A percentile compares a stretch with the other conserved stretches of the same genome.
Evolutionary conservation across 1,140 invertebrate species (phyloP).

Genomic region (Eubasilissa regina): DNA sequence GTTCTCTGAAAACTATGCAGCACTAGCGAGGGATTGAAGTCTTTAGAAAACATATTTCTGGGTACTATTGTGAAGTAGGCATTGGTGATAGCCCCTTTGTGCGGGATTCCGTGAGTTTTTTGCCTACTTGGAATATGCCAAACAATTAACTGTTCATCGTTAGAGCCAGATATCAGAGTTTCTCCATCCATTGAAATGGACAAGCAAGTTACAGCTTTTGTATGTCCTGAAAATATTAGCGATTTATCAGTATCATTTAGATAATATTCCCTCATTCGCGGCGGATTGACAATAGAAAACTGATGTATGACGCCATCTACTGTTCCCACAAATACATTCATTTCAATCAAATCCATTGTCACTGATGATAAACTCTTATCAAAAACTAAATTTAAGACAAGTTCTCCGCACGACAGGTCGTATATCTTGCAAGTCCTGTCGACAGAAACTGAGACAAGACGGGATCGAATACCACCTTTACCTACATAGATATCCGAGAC

Average conservation of each 20-base stretch:
- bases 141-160: slow-evolving; percentile 81
- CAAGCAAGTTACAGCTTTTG: slow-evolving; percentile 78
- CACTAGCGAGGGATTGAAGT: slow-evolving; percentile 66
- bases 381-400: slow-evolving; percentile 84
- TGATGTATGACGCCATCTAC: slow-evolving; percentile 80
- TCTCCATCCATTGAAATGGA: slow-evolving; percentile 80
- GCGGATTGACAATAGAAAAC: slow-evolving; percentile 78
- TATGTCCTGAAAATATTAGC: slow-evolving; percentile 76
- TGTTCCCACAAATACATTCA: slow-evolving; percentile 81
- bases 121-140: slow-evolving; percentile 87
- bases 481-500: slow-evolving; percentile 84
- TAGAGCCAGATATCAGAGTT: slow-evolving; percentile 81
- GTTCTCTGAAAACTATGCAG: slow-evolving; percentile 66
- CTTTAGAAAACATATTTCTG: slow-evolving; percentile 66
- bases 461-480: slow-evolving; percentile 74
- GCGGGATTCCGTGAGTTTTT: slow-evolving; percentile 78
- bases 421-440: slow-evolving; percentile 90
- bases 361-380: slow-evolving; percentile 80
- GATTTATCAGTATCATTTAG: slow-evolving; percentile 70
- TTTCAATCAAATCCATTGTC: slow-evolving; percentile 80
- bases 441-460: slow-evolving; percentile 83
- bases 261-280: slow-evolving; percentile 79
- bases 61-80: slow-evolving; percentile 74
- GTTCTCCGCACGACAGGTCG: slow-evolving; percentile 77
- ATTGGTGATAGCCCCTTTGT: slow-evolving; percentile 83